A percentile compares a stretch with the other conserved stretches of the same genome.
phyloP scores from a whole-genome alignment of 2,113 vertebrate genomes.

The Tachysurus fulvidraco region DNA sequence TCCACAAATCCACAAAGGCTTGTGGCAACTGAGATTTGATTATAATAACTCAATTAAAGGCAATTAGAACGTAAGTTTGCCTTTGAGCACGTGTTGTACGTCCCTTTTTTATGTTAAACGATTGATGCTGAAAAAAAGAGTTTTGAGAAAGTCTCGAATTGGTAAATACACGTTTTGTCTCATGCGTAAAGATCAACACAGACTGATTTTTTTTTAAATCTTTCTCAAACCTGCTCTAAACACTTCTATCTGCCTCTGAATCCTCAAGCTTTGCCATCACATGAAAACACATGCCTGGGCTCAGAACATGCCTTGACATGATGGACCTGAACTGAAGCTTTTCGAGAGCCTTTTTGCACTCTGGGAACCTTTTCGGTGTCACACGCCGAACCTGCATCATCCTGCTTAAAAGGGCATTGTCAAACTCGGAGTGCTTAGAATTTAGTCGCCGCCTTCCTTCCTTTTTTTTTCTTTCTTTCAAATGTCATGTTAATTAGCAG shows the following conservation, averaged over 20 bases:
- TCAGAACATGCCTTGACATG: not conserved
- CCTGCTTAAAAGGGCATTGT: conserved; percentile 21
- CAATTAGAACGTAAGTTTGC: not conserved
- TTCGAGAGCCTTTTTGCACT: not conserved
- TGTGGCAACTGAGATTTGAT: not conserved
- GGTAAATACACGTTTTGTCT: not conserved
- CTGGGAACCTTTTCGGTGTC: not conserved
- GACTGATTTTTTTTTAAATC: not conserved
- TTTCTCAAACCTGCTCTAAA: not conserved
- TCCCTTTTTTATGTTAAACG: not conserved
- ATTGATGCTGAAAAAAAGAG: not conserved
- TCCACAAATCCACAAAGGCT: not conserved
- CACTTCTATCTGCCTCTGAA: not conserved
- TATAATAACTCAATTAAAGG: not conserved
- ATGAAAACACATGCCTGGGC: not conserved
- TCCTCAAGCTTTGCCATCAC: too few relatives aligned
- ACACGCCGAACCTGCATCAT: not conserved
- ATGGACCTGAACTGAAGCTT: not conserved
- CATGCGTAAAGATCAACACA: not conserved
- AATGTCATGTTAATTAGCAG: conserved; percentile 77
- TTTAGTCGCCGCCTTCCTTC: conserved; percentile 47
- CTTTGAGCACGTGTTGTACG: not conserved
- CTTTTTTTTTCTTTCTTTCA: conserved; percentile 56
- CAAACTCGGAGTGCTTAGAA: not conserved
- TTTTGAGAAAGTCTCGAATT: not conserved